A percentile compares a stretch with the other conserved stretches of the same genome.
phyloP scores from a whole-genome alignment of 2,888 invertebrate genomes.

The Osedax fenrisi region DNA sequence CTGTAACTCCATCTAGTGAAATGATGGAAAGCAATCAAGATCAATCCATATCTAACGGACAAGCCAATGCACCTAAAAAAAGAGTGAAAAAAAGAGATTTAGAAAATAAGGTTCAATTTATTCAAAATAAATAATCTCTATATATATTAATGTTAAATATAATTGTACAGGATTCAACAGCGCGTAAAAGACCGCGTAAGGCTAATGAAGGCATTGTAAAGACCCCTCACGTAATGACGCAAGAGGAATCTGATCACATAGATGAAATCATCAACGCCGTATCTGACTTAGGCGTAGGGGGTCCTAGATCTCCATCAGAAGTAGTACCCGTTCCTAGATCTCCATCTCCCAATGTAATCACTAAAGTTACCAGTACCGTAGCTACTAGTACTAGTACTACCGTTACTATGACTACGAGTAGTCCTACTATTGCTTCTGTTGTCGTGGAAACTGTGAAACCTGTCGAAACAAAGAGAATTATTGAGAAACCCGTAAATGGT shows the following conservation, averaged over 20 bases:
- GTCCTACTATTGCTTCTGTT: too few species aligned
- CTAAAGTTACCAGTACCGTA: too few species aligned
- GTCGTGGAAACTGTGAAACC: too few species aligned
- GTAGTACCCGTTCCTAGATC: not conserved
- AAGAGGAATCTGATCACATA: constrained; percentile 11
- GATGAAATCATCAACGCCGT: constrained; percentile 10
- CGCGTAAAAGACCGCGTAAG: constrained; percentile 58
- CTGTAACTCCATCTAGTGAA: not conserved
- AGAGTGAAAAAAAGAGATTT: not conserved
- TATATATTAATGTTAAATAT: not conserved
- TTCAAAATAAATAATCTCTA: not conserved
- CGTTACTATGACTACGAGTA: too few species aligned
- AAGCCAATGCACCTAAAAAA: not conserved
- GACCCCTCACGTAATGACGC: constrained; percentile 5
- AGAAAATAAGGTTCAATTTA: not conserved
- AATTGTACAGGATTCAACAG: too few species aligned
- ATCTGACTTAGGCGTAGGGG: not conserved
- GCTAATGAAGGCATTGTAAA: too few species aligned
- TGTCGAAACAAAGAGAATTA: not conserved
- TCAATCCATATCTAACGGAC: not conserved
- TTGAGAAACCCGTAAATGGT: not conserved
- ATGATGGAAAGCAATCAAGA: not conserved
- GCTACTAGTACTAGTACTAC: too few species aligned
- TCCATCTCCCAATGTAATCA: too few species aligned
- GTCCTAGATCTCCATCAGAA: not conserved